phyloP scores from a whole-genome alignment of 2,797 vertebrate genomes.

The Hoplostethus mediterraneus region DNA sequence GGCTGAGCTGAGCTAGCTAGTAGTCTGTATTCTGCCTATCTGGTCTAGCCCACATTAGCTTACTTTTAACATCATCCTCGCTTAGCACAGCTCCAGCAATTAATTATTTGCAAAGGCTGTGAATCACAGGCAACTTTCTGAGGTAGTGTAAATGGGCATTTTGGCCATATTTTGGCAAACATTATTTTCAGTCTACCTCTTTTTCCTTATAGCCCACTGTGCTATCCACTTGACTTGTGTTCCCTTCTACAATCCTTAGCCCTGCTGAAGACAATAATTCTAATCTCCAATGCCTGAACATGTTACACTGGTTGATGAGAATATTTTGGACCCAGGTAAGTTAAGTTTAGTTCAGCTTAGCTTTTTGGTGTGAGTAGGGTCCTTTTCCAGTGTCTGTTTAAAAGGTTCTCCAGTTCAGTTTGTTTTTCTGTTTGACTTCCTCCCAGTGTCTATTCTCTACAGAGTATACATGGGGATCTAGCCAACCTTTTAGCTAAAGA shows the following conservation, averaged over 20 bases:
- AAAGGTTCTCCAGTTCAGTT: conserved; percentile 31
- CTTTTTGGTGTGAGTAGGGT: conserved; percentile 73
- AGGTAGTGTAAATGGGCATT: conserved; percentile 8
- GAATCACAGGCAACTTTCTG: conserved; percentile 6
- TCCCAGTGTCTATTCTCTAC: conserved; percentile 1
- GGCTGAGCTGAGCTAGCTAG: conserved; percentile 68
- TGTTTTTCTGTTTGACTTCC: conserved; percentile 36
- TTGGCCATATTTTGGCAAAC: neutral
- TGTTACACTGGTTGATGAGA: neutral
- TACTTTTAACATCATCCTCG: conserved; percentile 9
- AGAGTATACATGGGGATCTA: neutral
- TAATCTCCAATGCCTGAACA: conserved; percentile 13
- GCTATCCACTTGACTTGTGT: conserved; percentile 16
- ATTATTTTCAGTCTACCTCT: neutral
- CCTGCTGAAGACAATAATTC: neutral
- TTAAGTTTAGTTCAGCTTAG: conserved; percentile 70
- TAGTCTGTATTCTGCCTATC: conserved; percentile 26
- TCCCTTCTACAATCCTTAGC: conserved; percentile 1
- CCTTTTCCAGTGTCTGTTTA: conserved; percentile 46
- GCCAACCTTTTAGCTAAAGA: neutral
- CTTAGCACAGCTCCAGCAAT: conserved; percentile 11
- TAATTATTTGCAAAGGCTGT: conserved; percentile 10
- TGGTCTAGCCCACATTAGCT: conserved; percentile 9
- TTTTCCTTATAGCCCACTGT: conserved; percentile 19
- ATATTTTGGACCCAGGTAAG: conserved; percentile 26